These are phyloP conservation scores for Pollenia angustigena DNA, from an alignment of 2,888 invertebrate genomes.

Conservation along the genomic window DNA sequence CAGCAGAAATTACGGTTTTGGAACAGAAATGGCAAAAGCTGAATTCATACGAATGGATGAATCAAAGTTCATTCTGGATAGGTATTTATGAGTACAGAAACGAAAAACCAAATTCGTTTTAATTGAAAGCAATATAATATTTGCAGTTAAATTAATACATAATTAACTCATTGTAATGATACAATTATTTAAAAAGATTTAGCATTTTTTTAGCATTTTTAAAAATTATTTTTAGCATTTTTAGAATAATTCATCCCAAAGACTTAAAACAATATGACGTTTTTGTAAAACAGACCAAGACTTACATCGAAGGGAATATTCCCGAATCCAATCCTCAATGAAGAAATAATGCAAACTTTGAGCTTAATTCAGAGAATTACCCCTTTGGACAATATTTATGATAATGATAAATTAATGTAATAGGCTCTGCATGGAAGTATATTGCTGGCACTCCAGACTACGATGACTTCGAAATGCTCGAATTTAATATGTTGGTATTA, in stretches of 20 bases:
- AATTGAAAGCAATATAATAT: too few relatives aligned
- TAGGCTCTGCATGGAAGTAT: conserved; percentile 42
- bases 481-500: not conserved
- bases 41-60: too few relatives aligned
- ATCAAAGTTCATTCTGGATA: too few relatives aligned
- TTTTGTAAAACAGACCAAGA: conserved; percentile 8
- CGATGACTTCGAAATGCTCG: conserved; percentile 39
- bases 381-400: not conserved
- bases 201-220: too few relatives aligned
- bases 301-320: conserved; percentile 6
- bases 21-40: too few relatives aligned
- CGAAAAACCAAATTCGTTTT: too few relatives aligned
- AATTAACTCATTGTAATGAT: too few relatives aligned
- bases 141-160: too few relatives aligned
- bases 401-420: conserved; percentile 37
- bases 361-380: conserved; percentile 5
- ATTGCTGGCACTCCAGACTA: conserved; percentile 40
- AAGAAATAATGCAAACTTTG: conserved; percentile 38
- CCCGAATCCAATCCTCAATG: conserved; percentile 4
- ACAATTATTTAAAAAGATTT: too few relatives aligned
- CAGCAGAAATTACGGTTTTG: too few relatives aligned
- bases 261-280: conserved; percentile 29
- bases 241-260: conserved; percentile 17
- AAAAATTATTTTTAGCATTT: too few relatives aligned
- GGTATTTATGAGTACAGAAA: too few relatives aligned